Conservation (phyloP, 2,888 invertebrate species). For the Hyppa rectilinea region DNA sequence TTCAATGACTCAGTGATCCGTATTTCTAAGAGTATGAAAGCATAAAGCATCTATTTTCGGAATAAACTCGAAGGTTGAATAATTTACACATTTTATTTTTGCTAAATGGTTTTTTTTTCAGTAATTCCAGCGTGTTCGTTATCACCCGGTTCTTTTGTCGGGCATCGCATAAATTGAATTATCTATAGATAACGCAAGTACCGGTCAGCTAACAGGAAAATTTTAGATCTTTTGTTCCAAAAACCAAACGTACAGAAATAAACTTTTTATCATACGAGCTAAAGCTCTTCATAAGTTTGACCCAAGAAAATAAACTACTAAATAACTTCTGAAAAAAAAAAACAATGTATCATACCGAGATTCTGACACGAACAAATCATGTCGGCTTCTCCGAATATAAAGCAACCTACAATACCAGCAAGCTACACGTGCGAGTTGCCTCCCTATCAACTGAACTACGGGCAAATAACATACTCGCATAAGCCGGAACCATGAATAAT, state of each 20-base stretch:
- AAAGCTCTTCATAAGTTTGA: background rate
- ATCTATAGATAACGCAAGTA: slow-evolving; percentile 42
- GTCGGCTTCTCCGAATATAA: slow-evolving; percentile 24
- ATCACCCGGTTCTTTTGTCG: slow-evolving; percentile 29
- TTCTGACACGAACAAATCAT: slow-evolving; percentile 42
- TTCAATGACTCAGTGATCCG: background rate
- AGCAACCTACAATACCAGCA: slow-evolving; percentile 17
- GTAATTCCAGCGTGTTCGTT: slow-evolving; percentile 24
- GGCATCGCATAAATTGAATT: slow-evolving; percentile 46
- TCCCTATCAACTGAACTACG: slow-evolving; percentile 23
- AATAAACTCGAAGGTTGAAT: slow-evolving; percentile 18
- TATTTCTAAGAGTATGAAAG: slow-evolving; percentile 9
- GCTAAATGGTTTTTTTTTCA: slow-evolving; percentile 28
- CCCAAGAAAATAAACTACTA: slow-evolving; percentile 24
- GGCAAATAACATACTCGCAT: slow-evolving; percentile 64
- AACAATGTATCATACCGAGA: slow-evolving; percentile 24
- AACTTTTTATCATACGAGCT: background rate
- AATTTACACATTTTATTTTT: slow-evolving; percentile 29
- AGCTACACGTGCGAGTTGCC: slow-evolving; percentile 8
- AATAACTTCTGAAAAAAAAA: slow-evolving; percentile 23
- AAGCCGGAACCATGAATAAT: slow-evolving; percentile 75
- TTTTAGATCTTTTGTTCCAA: slow-evolving; percentile 4
- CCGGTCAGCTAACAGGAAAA: slow-evolving; percentile 32
- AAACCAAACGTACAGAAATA: background rate
- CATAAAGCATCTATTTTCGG: slow-evolving; percentile 11